Evolutionary conservation across 2,113 vertebrate species (phyloP).

Genomic region (Sander vitreus): DNA sequence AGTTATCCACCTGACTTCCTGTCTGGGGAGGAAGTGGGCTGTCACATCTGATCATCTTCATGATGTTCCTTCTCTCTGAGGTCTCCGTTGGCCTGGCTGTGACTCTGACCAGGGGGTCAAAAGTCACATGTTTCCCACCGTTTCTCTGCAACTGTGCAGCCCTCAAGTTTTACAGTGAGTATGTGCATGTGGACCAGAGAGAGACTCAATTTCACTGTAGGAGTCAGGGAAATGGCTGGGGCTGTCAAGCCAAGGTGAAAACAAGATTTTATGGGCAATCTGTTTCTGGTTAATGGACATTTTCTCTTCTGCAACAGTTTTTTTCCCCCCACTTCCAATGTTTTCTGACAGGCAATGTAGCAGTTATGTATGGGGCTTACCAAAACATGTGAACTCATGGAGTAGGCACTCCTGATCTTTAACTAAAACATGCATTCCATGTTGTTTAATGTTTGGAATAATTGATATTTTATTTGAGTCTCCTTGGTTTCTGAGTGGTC

Average conservation of each 20-base stretch:
- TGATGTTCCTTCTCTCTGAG: constrained; percentile 55
- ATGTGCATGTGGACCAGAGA: constrained; percentile 46
- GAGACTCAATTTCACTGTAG: constrained; percentile 58
- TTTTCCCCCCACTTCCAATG: neutral
- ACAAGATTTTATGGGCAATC: constrained; percentile 72
- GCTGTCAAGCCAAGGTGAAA: constrained; percentile 63
- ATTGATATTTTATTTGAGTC: constrained; percentile 35
- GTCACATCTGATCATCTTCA: constrained; percentile 63
- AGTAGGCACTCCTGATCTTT: constrained; percentile 37
- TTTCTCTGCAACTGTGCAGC: constrained; percentile 32
- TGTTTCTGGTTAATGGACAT: constrained; percentile 66
- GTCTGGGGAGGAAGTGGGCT: constrained; percentile 59
- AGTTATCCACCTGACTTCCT: constrained; percentile 71
- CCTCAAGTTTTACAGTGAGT: constrained; percentile 65
- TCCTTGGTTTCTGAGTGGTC: neutral
- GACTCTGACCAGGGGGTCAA: constrained; percentile 63
- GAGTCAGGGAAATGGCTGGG: constrained; percentile 38
- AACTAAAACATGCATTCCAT: constrained; percentile 37
- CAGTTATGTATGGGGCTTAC: constrained; percentile 36
- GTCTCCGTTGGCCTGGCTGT: constrained; percentile 39
- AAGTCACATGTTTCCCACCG: constrained; percentile 77
- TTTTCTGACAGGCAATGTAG: constrained; percentile 57
- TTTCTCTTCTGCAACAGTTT: constrained; percentile 30
- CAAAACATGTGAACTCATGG: constrained; percentile 55
- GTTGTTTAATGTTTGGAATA: constrained; percentile 9